These are phyloP conservation scores for Eutolmus rufibarbis DNA, from an alignment of 2,888 invertebrate genomes.

Conservation along the genomic window DNA sequence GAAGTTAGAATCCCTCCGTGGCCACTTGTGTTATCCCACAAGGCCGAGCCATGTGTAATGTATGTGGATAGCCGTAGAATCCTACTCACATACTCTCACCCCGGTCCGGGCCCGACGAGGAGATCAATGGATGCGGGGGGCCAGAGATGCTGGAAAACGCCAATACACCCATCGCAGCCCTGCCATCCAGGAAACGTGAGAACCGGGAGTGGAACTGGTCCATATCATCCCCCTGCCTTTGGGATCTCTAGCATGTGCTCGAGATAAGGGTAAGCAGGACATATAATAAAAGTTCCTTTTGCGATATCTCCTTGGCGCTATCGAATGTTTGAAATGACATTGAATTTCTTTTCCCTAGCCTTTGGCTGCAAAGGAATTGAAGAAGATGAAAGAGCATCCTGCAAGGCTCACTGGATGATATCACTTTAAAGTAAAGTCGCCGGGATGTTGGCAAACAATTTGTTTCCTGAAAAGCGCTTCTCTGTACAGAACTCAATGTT, in stretches of 20 bases:
- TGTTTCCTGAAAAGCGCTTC: background rate
- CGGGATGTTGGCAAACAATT: background rate
- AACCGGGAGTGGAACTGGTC: background rate
- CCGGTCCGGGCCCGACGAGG: background rate
- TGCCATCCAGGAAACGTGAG: background rate
- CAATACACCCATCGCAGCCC: background rate
- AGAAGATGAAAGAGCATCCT: conserved; percentile 6
- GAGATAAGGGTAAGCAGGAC: conserved; percentile 3
- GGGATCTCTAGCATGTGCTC: background rate
- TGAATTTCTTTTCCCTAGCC: background rate
- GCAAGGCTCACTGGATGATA: background rate
- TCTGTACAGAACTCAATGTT: background rate
- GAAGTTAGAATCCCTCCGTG: conserved; percentile 12
- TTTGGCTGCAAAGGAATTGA: background rate
- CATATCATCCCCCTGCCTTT: background rate
- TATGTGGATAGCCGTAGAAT: background rate
- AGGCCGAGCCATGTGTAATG: background rate
- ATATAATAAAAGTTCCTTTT: conserved; percentile 25
- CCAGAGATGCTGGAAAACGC: background rate
- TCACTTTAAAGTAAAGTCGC: background rate
- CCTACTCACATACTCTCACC: background rate
- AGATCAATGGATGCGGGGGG: conserved; percentile 6
- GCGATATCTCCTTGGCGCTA: conserved; percentile 7
- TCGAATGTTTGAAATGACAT: conserved; percentile 16
- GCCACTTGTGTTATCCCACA: conserved; percentile 32